Conservation (phyloP, 2,113 vertebrate species). For the Muntiacus reevesi region DNA sequence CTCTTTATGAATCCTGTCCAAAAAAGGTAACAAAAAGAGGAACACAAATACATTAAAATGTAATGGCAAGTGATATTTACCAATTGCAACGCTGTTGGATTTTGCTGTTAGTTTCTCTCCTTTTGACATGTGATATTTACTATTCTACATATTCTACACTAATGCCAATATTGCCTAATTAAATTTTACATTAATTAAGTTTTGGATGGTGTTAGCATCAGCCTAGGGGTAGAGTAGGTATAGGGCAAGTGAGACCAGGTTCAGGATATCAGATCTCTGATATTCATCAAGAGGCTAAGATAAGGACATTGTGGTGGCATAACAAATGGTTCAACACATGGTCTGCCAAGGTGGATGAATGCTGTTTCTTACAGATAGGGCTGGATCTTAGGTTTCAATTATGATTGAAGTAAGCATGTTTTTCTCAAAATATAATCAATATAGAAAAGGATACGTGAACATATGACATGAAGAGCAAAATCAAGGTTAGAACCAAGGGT, state of each 20-base stretch:
- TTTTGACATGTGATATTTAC: not conserved
- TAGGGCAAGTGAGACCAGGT: not conserved
- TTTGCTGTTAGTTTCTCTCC: not conserved
- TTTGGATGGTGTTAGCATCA: not conserved
- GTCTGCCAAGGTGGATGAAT: not conserved
- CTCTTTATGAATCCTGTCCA: not conserved
- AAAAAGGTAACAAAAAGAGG: not conserved
- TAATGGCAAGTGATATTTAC: not conserved
- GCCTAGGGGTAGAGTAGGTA: not conserved
- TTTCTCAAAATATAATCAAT: constrained; percentile 36
- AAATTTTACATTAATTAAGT: constrained; percentile 25
- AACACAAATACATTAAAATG: not conserved
- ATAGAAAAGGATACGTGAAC: not conserved
- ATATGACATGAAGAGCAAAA: constrained; percentile 16
- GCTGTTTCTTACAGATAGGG: not conserved
- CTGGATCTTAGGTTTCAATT: not conserved
- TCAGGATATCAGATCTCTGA: not conserved
- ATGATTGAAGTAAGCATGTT: not conserved
- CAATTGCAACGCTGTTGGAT: not conserved
- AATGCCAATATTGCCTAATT: not conserved
- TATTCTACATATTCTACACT: not conserved
- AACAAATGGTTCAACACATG: not conserved
- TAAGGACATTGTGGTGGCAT: not conserved
- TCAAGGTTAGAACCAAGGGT: constrained; percentile 6
- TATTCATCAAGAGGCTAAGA: not conserved